Conservation (phyloP, 2,797 vertebrate species). For the Amblyraja radiata region DNA sequence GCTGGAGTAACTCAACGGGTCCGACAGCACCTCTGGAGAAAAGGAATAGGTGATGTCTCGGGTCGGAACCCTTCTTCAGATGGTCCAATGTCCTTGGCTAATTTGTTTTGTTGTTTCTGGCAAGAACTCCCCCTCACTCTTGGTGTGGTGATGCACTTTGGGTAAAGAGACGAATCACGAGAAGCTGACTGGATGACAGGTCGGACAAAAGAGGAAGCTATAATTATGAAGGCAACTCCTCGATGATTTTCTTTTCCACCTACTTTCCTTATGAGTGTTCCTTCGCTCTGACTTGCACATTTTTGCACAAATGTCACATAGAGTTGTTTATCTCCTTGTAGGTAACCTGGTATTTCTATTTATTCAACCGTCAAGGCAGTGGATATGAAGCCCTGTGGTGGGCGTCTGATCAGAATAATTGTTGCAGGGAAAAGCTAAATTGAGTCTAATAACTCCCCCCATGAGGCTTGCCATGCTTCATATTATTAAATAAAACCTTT, state of each 20-base stretch:
- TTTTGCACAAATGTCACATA: background rate
- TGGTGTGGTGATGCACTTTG: background rate
- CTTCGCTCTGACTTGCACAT: background rate
- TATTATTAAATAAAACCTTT: conserved; percentile 16
- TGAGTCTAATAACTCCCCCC: background rate
- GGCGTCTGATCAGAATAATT: conserved; percentile 31
- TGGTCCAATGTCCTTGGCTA: background rate
- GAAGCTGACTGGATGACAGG: background rate
- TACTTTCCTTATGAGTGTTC: background rate
- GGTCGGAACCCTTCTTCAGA: too few species aligned
- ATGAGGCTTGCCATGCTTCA: background rate
- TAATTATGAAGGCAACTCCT: background rate
- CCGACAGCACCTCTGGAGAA: too few species aligned
- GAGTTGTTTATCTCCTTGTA: background rate
- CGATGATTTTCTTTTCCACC: background rate
- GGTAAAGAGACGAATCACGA: background rate
- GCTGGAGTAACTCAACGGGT: too few species aligned
- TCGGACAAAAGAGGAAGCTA: background rate
- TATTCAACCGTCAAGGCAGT: conserved; percentile 1
- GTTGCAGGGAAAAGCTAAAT: background rate
- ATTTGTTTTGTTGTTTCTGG: background rate
- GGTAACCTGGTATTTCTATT: background rate
- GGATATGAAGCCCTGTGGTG: background rate
- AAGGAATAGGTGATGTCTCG: too few species aligned
- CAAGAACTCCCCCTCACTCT: background rate